A percentile compares a stretch with the other conserved stretches of the same genome.
These are phyloP conservation scores for Chamaea fasciata DNA, from an alignment of 2,113 vertebrate species.

Conservation along the genomic window DNA sequence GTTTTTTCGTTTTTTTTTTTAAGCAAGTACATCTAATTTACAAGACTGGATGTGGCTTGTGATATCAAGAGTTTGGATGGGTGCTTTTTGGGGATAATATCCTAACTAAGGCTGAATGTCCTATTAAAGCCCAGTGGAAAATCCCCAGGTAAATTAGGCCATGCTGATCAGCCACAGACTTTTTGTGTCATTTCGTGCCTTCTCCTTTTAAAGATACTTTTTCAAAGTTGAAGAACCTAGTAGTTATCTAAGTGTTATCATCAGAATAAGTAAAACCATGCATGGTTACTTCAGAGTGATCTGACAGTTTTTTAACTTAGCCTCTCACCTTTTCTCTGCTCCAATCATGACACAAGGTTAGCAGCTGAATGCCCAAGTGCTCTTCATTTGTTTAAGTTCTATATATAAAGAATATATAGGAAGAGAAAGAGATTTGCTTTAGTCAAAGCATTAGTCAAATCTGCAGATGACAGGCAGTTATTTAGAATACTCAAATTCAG, in stretches of 20 bases:
- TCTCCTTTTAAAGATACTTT: not conserved
- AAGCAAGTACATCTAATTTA: not conserved
- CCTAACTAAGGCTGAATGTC: not conserved
- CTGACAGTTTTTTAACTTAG: not conserved
- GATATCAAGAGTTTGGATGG: not conserved
- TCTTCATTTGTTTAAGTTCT: not conserved
- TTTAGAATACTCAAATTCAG: not conserved
- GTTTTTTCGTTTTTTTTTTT: not conserved
- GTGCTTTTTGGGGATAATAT: not conserved
- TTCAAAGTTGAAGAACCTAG: not conserved
- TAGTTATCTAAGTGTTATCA: not conserved
- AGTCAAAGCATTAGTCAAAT: not conserved
- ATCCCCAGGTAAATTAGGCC: not conserved
- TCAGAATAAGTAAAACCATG: not conserved
- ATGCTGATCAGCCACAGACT: not conserved
- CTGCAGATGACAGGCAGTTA: not conserved
- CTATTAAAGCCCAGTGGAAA: not conserved
- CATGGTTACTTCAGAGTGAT: not conserved
- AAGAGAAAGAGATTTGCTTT: not conserved
- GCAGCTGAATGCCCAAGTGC: not conserved
- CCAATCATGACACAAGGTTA: not conserved
- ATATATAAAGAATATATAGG: not conserved
- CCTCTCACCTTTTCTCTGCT: not conserved
- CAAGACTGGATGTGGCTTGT: not conserved
- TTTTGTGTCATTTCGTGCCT: not conserved